Percentiles rank a stretch among this genome's conserved stretches.
Conservation (phyloP, 2,113 vertebrate genomes). For the Bungarus multicinctus region DNA sequence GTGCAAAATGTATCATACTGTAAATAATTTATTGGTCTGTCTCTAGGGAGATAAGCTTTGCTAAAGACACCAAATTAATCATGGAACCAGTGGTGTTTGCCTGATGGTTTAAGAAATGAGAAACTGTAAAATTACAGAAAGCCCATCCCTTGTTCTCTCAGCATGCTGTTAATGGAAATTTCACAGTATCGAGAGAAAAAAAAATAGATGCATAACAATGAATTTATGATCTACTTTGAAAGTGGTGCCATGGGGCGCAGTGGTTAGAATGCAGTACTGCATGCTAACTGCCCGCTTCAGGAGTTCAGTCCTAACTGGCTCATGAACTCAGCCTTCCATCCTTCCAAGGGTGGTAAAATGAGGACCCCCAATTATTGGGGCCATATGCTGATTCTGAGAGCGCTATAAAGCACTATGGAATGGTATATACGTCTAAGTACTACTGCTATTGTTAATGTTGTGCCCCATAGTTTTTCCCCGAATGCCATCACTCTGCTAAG, state of each 20-base stretch:
- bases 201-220: conserved; percentile 41
- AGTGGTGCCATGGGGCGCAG: not conserved
- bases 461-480: not conserved
- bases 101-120: conserved; percentile 52
- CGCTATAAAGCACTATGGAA: not conserved
- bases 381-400: not conserved
- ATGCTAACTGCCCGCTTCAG: not conserved
- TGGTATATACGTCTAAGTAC: not conserved
- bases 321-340: not conserved
- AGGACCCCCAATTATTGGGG: not conserved
- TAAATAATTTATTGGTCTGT: conserved; percentile 53
- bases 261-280: not conserved
- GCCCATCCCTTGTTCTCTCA: conserved; percentile 26
- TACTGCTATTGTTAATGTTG: not conserved
- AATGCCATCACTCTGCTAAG: too few species aligned
- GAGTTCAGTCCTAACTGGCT: not conserved
- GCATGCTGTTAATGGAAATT: conserved; percentile 39
- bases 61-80: conserved; percentile 52
- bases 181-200: conserved; percentile 40
- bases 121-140: conserved; percentile 49
- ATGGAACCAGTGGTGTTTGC: conserved; percentile 40
- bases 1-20: conserved; percentile 45
- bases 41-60: conserved; percentile 45
- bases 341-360: not conserved
- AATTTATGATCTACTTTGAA: conserved; percentile 41